Evolutionary conservation across 53 echinoderm and acorn worm species (phyloP), one percentile per base, ranked within the genome.

Genomic region (Paracentrotus lividus): DNA sequence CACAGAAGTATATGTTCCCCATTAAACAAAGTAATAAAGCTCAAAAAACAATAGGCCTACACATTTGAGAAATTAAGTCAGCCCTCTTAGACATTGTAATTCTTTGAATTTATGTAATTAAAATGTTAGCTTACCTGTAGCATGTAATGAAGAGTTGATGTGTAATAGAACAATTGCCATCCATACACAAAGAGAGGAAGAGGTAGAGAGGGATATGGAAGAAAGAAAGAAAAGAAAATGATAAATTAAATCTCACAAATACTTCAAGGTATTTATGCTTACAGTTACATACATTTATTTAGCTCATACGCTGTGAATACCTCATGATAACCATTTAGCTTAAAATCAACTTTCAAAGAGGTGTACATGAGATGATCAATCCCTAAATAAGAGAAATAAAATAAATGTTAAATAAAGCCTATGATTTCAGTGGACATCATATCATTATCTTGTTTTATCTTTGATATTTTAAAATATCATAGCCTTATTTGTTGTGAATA

Each of bases 81-180:
- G n/a, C n/a, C n/a, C n/a, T n/a, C n/a, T n/a, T n/a, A n/a, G n/a
- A n/a, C n/a, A n/a, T n/a, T n/a, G n/a, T n/a, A n/a, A n/a, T n/a
- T 49, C 56, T 36, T 38, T 72, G 40, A 72, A 72, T 40, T 1
- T 64, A 59, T 59, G 23, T 64, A 2, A 69, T 38, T 38, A n/a
- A n/a, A n/a, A n/a, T n/a, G n/a, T n/a, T n/a, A n/a, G 40, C 40
- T 72, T 72, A 72, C 72, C 72, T 72, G 72, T 72, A 16, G n/a
- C n/a, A n/a, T n/a, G 21, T 72, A 40, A 40, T 4, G 72, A 40
- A 4, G 72, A 21, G 20, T 40, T 20, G 40, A 72, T 18, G 40
- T n/a, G n/a, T n/a, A 20, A 72, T 2, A 55, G 2, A 20, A 72
- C 67, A 40, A 5, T 40, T 21, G 40, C 18, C 0, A 57, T 57